phyloP scores from a whole-genome alignment of 1,140 invertebrate genomes.

The Pseudomyrmex gracilis region DNA sequence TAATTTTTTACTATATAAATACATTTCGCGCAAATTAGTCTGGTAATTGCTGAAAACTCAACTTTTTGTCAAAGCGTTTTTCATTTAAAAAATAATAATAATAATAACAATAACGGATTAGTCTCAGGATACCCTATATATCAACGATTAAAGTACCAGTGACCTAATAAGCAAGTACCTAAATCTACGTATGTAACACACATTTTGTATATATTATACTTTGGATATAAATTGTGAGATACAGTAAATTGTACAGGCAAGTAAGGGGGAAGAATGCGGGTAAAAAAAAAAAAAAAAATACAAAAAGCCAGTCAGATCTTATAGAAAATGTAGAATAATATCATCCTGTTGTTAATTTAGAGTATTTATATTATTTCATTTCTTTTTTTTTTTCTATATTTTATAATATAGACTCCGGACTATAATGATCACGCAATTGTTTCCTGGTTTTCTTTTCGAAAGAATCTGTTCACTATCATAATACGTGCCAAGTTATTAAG shows the following conservation, averaged over 20 bases:
- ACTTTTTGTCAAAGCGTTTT: not conserved
- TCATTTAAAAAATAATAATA: not conserved
- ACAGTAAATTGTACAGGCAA: constrained; percentile 30
- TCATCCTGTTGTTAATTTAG: not conserved
- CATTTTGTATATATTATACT: constrained; percentile 70
- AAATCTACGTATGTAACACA: constrained; percentile 70
- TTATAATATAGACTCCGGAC: not conserved
- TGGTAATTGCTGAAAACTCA: not conserved
- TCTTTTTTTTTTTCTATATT: constrained; percentile 8
- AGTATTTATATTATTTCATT: not conserved
- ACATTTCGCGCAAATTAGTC: not conserved
- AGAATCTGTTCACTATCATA: constrained; percentile 21
- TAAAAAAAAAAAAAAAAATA: not conserved
- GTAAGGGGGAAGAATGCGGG: not conserved
- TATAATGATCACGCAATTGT: not conserved
- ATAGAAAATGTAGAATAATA: not conserved
- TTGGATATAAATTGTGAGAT: constrained; percentile 18
- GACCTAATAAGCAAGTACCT: constrained; percentile 77
- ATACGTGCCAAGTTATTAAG: constrained; percentile 16
- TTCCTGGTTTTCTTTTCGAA: not conserved
- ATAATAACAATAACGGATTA: not conserved
- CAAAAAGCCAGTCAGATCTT: not conserved
- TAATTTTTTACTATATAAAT: constrained; percentile 22
- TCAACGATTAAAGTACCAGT: constrained; percentile 77
- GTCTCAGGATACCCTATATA: constrained; percentile 41